Percentiles rank a stretch among this genome's conserved stretches.
These are phyloP conservation scores for Fragariocoptes setiger DNA, from an alignment of 1,140 invertebrate species.

Conservation along the genomic window DNA sequence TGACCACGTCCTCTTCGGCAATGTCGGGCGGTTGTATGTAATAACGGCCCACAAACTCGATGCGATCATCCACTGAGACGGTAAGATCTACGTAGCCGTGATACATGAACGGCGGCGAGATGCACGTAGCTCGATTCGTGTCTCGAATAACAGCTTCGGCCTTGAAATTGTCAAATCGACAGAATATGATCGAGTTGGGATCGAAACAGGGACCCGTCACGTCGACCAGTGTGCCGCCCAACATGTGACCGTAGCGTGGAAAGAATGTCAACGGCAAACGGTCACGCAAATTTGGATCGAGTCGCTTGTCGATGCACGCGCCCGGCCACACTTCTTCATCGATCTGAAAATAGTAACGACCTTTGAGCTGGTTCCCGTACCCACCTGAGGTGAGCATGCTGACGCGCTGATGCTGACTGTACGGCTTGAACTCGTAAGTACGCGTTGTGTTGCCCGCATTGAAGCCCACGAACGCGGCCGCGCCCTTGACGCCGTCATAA, in stretches of 20 bases:
- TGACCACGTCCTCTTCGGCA: conserved; percentile 11
- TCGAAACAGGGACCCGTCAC: conserved; percentile 71
- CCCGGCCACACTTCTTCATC: conserved; percentile 74
- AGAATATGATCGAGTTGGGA: conserved; percentile 33
- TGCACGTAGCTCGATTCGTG: conserved; percentile 45
- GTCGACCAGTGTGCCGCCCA: conserved; percentile 70
- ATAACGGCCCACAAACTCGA: conserved; percentile 62
- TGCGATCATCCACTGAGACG: conserved; percentile 39
- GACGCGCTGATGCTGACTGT: conserved; percentile 51
- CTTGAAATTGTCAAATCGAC: conserved; percentile 21
- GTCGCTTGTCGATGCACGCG: conserved; percentile 27
- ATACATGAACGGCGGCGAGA: conserved; percentile 54
- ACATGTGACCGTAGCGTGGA: conserved; percentile 72
- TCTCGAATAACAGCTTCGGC: conserved; percentile 14
- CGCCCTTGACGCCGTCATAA: conserved; percentile 41
- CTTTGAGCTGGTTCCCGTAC: conserved; percentile 52
- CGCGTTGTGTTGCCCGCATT: conserved; percentile 76
- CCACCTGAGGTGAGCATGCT: conserved; percentile 45
- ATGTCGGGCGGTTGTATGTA: conserved; percentile 29
- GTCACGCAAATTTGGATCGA: conserved; percentile 13
- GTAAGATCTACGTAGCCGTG: conserved; percentile 65
- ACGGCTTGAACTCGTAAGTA: conserved; percentile 57
- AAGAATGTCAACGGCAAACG: conserved; percentile 44
- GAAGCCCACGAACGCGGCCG: conserved; percentile 61
- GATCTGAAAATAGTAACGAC: conserved; percentile 67